Base-by-base conservation (phyloP, 2,797 vertebrate genomes). In the Furcifer pardalis region DNA sequence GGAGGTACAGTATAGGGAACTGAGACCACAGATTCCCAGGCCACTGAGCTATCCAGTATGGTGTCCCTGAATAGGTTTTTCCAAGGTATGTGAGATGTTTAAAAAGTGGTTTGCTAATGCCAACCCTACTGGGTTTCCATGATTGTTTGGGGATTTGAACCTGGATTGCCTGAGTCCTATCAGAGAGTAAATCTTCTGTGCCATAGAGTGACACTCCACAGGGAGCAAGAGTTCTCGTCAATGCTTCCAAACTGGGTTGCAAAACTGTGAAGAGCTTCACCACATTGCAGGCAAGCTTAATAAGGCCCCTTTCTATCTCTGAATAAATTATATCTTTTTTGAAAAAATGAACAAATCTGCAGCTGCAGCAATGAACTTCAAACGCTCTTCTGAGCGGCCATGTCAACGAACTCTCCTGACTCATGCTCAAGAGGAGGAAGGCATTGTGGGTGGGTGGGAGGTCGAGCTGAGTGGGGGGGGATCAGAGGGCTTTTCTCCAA, bases 311-410 rank as follows among this genome's bases (percentile, higher is more conserved):
- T 65, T 75, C 27, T 82, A 49, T 49, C 81, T 65, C 71, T 52
- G 62, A 66, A 44, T 74, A 49, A 65, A 82, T 75, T 75, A 82
- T 60, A 82, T 46, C 23, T 44, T 52, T 40, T 72, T 30, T 13
- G 25, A 4, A n/a, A 42, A 4, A n/a, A 21, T 10, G 59, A 74
- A 60, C 44, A 65, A 35, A 82, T 65, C 59, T 75, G 25, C 23
- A 75, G 59, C 60, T 75, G 71, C 81, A 82, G n/a, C 60, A 12
- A 49, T 21, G 59, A 75, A 49, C 60, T 65, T 75, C 60, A 75
- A 65, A 75, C 6, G 5, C 52, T 30, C 40, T 19, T 74, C 56
- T 82, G 42, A 23, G 71, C 42, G 32, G 59, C 65, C 15, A 15
- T 12, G 27, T 19, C 32, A 27, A 4, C 30, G 42, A 60, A 72